These are phyloP conservation scores for Dendroctonus valens DNA, from an alignment of 1,140 invertebrate species.

Conservation along the genomic window DNA sequence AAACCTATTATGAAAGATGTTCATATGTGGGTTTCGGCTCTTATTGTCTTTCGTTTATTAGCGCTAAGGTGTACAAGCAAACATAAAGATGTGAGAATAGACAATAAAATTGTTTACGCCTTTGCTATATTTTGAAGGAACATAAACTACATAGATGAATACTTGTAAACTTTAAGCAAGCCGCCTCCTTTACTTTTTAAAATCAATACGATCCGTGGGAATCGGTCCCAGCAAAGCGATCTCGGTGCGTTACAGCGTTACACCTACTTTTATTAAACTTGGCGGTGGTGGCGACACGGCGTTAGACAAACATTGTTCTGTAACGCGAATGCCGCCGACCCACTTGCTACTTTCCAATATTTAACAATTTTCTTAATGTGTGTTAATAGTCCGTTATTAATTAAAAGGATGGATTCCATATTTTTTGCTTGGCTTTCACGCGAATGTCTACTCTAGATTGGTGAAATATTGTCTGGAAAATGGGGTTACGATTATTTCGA, in stretches of 20 bases:
- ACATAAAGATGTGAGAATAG: too few species aligned
- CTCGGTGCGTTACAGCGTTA: conserved; percentile 13
- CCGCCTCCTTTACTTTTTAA: conserved; percentile 20
- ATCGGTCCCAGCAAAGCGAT: conserved; percentile 6
- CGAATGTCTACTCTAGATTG: too few species aligned
- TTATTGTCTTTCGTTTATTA: too few species aligned
- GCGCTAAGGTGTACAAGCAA: too few species aligned
- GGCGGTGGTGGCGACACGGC: conserved; percentile 6
- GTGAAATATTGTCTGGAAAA: too few species aligned
- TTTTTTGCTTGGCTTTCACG: too few species aligned
- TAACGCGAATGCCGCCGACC: conserved; percentile 13
- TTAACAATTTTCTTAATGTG: conserved; percentile 12
- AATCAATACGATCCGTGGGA: conserved; percentile 24
- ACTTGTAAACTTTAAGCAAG: conserved; percentile 6
- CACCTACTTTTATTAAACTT: conserved; percentile 23
- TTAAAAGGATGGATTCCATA: too few species aligned
- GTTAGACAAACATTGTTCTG: conserved; percentile 21
- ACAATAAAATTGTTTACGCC: too few species aligned
- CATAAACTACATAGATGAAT: not conserved
- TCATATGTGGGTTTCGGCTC: too few species aligned
- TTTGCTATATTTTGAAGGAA: too few species aligned
- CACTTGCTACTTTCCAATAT: conserved; percentile 21
- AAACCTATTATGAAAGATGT: too few species aligned
- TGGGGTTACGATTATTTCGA: too few species aligned
- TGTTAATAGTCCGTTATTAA: conserved; percentile 2